Percentiles rank a stretch among this genome's conserved stretches.
Evolutionary conservation across 2,797 vertebrate genomes (phyloP).

Genomic region (Microchirus variegatus): DNA sequence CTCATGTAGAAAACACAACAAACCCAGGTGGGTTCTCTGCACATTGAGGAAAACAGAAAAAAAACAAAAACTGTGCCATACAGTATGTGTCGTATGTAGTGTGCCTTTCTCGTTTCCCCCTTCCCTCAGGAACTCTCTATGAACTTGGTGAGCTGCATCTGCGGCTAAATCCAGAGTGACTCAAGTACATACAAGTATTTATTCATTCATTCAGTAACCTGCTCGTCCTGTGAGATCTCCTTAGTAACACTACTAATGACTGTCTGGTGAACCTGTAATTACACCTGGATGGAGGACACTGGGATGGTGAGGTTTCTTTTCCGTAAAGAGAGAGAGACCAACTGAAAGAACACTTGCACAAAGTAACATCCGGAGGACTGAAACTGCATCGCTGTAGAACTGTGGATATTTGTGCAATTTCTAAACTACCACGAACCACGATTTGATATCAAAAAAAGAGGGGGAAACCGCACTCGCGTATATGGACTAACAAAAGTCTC

Average conservation of each 20-base stretch:
- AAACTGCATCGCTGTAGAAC: constrained; percentile 44
- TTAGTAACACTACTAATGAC: constrained; percentile 80
- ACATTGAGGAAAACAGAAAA: neutral
- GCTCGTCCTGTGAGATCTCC: constrained; percentile 65
- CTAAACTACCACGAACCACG: constrained; percentile 36
- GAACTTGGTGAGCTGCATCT: constrained; percentile 32
- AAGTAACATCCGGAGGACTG: constrained; percentile 24
- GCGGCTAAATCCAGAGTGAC: constrained; percentile 52
- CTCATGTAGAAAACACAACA: constrained; percentile 74
- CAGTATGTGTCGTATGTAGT: neutral
- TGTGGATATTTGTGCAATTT: constrained; percentile 61
- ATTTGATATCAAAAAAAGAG: constrained; percentile 62
- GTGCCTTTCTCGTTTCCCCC: constrained; percentile 16
- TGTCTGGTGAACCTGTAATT: constrained; percentile 65
- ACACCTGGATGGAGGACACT: constrained; percentile 37
- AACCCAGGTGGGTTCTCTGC: constrained; percentile 46
- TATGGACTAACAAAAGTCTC: constrained; percentile 18
- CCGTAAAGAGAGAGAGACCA: constrained; percentile 20
- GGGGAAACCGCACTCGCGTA: constrained; percentile 53
- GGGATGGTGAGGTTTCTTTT: constrained; percentile 22
- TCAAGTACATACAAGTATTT: constrained; percentile 59
- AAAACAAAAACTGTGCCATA: neutral
- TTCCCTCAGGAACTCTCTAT: constrained; percentile 45
- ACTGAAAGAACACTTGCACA: constrained; percentile 12
- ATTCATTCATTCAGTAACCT: constrained; percentile 70